Evolutionary conservation across 1,140 invertebrate species (phyloP), one percentile per base, ranked within the genome.

Genomic region (Heliconius nattereri): DNA sequence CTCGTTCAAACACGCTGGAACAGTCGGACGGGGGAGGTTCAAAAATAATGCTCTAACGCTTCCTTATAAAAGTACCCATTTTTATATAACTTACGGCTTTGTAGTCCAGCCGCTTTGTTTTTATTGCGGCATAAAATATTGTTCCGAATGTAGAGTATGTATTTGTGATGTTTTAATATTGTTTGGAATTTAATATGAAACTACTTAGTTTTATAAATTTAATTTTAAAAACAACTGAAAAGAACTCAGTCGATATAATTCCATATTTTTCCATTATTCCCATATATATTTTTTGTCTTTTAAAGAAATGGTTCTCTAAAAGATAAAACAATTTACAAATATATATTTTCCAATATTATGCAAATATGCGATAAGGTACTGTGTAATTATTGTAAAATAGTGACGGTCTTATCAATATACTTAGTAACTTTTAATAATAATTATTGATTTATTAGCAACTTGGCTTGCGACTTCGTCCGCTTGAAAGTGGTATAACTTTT

Each of bases 1-100:
- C 54, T 74, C 32, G 71, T 78, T 66, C 26, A 29, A 66, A 66
- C 60, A 16, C 60, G 60, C 60, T 66, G 77, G 66, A 73, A 78
- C 73, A 74, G 13, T 57, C 71, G 52, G 23, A 9, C 32, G n/a
- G 26, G 72, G 77, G 72, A 78, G 72, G 52, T 60, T 40, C 19
- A 37, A 37, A 40, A 78, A 78, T 66, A 49, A 74, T 49, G 73
- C 40, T 72, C 37, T 20, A 20, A 45, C 71, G 76, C 60, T 78
- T 54, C 60, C 60, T 66, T 29, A 66, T 16, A 66, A 29, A 66
- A 66, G 60, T 66, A 9, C 60, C 60, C 60, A 66, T 66, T 66
- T 66, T 66, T 66, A 66, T 66, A 66, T 66, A 29, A 66, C 23
- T 66, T 66, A 66, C 60, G 60, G 60, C 60, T 26, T 66, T 29